Percentiles rank a stretch among this genome's conserved stretches.
Conservation (phyloP, 2,888 invertebrate genomes). For the Latheticus oryzae region DNA sequence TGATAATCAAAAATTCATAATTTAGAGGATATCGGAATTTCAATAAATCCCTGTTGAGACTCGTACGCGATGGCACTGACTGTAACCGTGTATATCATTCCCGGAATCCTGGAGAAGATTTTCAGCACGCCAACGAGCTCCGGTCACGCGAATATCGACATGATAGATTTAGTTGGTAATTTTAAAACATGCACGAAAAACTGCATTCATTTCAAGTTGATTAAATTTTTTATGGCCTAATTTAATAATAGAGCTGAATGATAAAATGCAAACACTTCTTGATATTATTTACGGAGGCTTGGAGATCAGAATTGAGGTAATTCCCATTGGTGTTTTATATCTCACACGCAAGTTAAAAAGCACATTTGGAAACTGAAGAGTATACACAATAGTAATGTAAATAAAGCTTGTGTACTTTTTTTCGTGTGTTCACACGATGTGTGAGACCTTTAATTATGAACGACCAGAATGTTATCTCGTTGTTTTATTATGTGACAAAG, state of each 20-base stretch:
- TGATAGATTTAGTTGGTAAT: constrained; percentile 7
- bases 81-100: constrained; percentile 44
- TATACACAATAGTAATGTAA: too few species aligned
- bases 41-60: constrained; percentile 37
- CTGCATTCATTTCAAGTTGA: constrained; percentile 3
- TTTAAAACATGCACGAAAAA: constrained; percentile 1
- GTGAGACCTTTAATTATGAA: constrained; percentile 5
- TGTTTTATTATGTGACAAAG: constrained; percentile 20
- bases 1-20: constrained; percentile 38
- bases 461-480: constrained; percentile 10
- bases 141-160: constrained; percentile 46
- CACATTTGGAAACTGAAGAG: too few species aligned
- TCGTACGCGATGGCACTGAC: constrained; percentile 49
- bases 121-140: constrained; percentile 40
- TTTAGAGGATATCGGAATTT: constrained; percentile 41
- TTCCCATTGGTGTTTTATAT: too few species aligned
- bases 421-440: too few species aligned
- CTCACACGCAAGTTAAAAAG: too few species aligned
- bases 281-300: too few species aligned
- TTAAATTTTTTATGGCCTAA: too few species aligned
- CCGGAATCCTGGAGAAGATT: constrained; percentile 24
- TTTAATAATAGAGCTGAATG: too few species aligned
- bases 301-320: too few species aligned
- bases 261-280: too few species aligned
- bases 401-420: too few species aligned